phyloP scores from a whole-genome alignment of 2,888 invertebrate genomes.

The Caenorhabditis macrosperma region DNA sequence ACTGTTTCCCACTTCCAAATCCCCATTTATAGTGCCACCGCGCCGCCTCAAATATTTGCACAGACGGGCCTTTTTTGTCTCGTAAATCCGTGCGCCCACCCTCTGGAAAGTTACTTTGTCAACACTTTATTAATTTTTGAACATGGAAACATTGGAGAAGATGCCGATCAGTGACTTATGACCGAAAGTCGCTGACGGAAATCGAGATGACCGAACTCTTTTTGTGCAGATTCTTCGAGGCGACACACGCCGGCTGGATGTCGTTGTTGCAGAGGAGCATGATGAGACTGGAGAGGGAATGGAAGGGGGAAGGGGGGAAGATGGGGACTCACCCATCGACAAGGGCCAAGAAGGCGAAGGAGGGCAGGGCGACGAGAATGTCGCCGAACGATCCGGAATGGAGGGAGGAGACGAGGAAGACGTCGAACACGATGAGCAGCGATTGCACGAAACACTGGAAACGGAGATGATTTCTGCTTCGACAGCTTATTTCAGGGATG shows the following conservation, averaged over 20 bases:
- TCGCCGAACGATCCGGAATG: slow-evolving; percentile 31
- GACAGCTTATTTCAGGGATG: no score
- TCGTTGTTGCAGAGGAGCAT: slow-evolving; percentile 52
- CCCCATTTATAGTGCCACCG: slow-evolving; percentile 13
- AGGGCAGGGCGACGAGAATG: slow-evolving; percentile 22
- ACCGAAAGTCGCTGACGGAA: slow-evolving; percentile 31
- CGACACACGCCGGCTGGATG: slow-evolving; percentile 45
- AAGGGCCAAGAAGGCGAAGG: slow-evolving; percentile 26
- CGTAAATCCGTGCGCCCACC: not conserved
- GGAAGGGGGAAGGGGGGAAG: not conserved
- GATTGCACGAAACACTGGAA: slow-evolving; percentile 33
- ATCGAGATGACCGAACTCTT: slow-evolving; percentile 48
- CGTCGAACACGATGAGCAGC: slow-evolving; percentile 23
- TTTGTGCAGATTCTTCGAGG: slow-evolving; percentile 34
- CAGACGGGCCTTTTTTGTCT: slow-evolving; percentile 29
- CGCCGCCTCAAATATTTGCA: slow-evolving; percentile 29
- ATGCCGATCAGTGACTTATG: not conserved
- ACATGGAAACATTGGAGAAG: not conserved
- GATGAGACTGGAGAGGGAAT: slow-evolving; percentile 12
- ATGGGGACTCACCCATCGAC: slow-evolving; percentile 27
- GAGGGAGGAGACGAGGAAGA: slow-evolving; percentile 28
- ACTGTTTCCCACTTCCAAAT: not conserved
- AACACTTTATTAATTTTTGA: no score
- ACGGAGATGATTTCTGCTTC: not conserved
- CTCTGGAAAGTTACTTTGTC: not conserved